Conservation (phyloP, 1,140 invertebrate genomes). For the Zelostemma sp. region DNA sequence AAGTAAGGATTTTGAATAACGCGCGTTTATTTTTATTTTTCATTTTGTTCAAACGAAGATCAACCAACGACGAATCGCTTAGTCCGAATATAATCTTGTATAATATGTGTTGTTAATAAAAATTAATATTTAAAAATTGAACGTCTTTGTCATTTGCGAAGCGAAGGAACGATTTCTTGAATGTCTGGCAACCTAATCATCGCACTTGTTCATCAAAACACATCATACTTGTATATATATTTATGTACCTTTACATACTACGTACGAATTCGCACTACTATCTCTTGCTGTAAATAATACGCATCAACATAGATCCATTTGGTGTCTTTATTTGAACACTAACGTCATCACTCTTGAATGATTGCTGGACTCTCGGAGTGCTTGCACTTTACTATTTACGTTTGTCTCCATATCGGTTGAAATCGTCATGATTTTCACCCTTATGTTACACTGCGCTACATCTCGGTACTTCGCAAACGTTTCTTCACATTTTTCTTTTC, state of each 20-base stretch:
- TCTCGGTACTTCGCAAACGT: conserved; percentile 10
- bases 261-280: conserved; percentile 70
- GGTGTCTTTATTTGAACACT: conserved; percentile 64
- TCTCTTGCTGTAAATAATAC: conserved; percentile 69
- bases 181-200: conserved; percentile 72
- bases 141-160: conserved; percentile 40
- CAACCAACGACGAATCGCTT: neutral
- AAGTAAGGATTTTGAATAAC: too few species aligned
- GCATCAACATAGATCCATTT: conserved; percentile 66
- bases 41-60: neutral
- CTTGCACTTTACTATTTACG: conserved; percentile 65
- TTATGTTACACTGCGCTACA: conserved; percentile 30
- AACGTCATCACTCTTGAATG: conserved; percentile 69
- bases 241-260: conserved; percentile 66
- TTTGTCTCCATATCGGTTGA: conserved; percentile 33
- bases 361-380: conserved; percentile 68
- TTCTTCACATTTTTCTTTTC: neutral
- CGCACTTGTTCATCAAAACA: conserved; percentile 75
- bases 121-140: conserved; percentile 28
- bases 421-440: conserved; percentile 26
- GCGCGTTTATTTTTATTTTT: too few species aligned
- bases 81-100: conserved; percentile 15
- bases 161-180: too few species aligned
- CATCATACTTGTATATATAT: conserved; percentile 63
- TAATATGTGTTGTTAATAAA: conserved; percentile 35